Evolutionary conservation across 1,140 invertebrate species (phyloP), one percentile per base, ranked within the genome.

Genomic region (Drosophila willistoni): DNA sequence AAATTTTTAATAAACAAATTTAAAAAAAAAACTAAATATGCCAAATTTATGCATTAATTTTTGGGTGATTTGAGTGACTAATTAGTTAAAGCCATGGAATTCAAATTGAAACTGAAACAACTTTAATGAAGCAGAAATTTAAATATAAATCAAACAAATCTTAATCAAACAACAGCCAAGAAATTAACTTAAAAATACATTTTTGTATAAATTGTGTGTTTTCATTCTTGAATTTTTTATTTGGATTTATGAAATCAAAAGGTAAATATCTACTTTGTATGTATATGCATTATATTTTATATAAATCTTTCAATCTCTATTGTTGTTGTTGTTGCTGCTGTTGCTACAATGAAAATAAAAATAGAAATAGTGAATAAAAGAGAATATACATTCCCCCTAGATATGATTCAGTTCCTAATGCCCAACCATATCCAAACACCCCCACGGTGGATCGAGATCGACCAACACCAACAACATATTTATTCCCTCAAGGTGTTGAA

Each of bases 171-270:
- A 12, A 51, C 44, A 17, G 69, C 73, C 70, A 29, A 36, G 33
- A 55, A 69, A 57, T 29, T 36, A 63, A 41, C 6, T 39, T 25
- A 68, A 54, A 29, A 22, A 44, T 59, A 73, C 67, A 9, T 75
- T 44, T 17, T 5, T 42, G 17, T 41, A 55, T 19, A 29, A 29
- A n/a, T 34, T 72, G n/a, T 76, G 66, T 73, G 69, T 87, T 82
- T 59, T 34, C 56, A 51, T 51, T 59, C 33, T 59, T 39, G 14
- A 51, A 51, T 59, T 29, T 29, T 29, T 29, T 29, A 29, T 29
- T 14, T 34, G 83, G 83, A 87, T 86, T 86, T 89, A 86, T 86
- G 73, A 87, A 86, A 86, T 89, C 83, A 73, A 89, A 86, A 86
- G 83, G 83, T 86, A 86, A 89, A 89, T 86, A 82, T 77, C 69